These are phyloP conservation scores for Argyra leucocephala DNA, from an alignment of 2,888 invertebrate species.

Conservation along the genomic window DNA sequence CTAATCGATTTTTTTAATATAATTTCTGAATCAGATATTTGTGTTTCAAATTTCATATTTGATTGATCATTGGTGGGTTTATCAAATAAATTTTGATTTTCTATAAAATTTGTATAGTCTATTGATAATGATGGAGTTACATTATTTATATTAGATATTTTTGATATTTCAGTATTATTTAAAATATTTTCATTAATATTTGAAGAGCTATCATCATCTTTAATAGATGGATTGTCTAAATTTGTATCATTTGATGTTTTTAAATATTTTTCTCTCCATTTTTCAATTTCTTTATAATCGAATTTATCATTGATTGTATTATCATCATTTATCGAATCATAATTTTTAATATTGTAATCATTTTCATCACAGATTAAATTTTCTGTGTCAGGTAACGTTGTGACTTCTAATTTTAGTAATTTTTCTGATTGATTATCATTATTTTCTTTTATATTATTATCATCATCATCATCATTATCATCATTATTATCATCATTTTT, in stretches of 20 bases:
- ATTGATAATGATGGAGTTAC: neutral
- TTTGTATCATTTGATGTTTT: neutral
- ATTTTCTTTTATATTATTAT: no score
- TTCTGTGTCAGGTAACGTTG: constrained; percentile 3
- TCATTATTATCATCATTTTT: neutral
- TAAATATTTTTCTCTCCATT: neutral
- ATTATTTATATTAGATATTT: neutral
- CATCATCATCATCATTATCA: neutral
- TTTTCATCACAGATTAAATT: neutral
- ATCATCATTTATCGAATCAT: neutral
- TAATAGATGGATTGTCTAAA: neutral
- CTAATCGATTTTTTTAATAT: neutral
- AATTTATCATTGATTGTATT: neutral
- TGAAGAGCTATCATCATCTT: neutral
- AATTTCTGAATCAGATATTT: neutral
- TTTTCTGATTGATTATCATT: neutral
- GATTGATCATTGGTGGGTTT: neutral
- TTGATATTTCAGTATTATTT: neutral
- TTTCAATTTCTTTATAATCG: neutral
- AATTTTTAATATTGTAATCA: neutral
- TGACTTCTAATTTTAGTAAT: neutral
- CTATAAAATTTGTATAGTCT: neutral
- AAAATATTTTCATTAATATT: neutral
- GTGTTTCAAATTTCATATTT: neutral
- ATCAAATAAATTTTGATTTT: neutral